Evolutionary conservation across 2,888 invertebrate genomes (phyloP).

Genomic region (Nineta flava): DNA sequence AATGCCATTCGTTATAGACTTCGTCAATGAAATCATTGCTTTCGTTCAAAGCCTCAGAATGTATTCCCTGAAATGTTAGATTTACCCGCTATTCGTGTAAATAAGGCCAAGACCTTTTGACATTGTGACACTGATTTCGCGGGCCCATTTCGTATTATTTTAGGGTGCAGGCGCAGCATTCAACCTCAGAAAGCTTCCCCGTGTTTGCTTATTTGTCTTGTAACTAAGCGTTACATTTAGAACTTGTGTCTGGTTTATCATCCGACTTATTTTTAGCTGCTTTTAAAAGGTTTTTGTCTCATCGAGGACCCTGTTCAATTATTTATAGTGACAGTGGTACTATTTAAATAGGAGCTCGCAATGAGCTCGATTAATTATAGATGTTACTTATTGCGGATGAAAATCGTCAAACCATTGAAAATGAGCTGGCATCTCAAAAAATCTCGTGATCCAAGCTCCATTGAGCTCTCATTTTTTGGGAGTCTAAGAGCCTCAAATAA

Average conservation of each 20-base stretch:
- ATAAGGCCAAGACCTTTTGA: not conserved
- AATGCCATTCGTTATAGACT: not conserved
- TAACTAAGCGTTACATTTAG: slow-evolving; percentile 15
- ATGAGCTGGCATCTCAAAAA: not conserved
- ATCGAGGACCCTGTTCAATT: slow-evolving; percentile 10
- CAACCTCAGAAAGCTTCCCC: slow-evolving; percentile 13
- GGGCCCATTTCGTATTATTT: not conserved
- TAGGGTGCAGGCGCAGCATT: slow-evolving; percentile 9
- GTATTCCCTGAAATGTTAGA: not conserved
- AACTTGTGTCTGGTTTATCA: slow-evolving; percentile 11
- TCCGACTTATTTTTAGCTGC: not conserved
- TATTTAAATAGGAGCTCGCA: slow-evolving; percentile 16
- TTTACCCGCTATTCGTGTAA: slow-evolving; percentile 6
- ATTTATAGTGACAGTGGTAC: slow-evolving; percentile 15
- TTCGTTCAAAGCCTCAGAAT: not conserved
- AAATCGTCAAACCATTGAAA: not conserved
- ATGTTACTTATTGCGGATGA: not conserved
- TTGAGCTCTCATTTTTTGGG: not conserved
- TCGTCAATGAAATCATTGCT: not conserved
- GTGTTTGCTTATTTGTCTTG: slow-evolving; percentile 13
- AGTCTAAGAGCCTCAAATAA: not conserved
- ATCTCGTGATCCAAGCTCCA: not conserved
- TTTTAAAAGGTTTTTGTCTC: not conserved
- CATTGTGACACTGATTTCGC: not conserved
- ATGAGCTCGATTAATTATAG: slow-evolving; percentile 10